Conservation (phyloP, 1,140 invertebrate genomes). For the Zaprionus gabonicus region DNA sequence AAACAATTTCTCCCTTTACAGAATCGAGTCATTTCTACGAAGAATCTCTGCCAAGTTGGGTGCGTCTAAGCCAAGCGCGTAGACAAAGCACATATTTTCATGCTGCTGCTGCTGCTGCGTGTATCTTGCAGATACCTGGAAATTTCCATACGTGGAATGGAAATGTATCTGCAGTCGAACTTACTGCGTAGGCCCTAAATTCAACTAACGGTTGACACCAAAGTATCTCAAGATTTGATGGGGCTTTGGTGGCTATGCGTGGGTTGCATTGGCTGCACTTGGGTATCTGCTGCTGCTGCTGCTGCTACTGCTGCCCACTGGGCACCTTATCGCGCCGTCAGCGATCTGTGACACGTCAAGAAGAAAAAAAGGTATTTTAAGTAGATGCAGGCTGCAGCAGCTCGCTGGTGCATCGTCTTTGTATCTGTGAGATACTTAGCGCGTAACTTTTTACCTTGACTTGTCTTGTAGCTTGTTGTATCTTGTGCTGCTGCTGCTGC, state of each 20-base stretch:
- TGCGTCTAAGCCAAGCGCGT: neutral
- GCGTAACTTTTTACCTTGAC: constrained; percentile 78
- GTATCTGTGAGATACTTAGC: constrained; percentile 53
- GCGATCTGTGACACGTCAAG: constrained; percentile 43
- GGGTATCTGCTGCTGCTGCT: neutral
- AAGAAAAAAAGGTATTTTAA: constrained; percentile 19
- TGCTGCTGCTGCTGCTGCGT: neutral
- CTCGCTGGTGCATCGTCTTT: constrained; percentile 25
- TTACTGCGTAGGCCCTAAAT: constrained; percentile 43
- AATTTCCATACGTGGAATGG: constrained; percentile 91
- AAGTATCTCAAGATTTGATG: constrained; percentile 29
- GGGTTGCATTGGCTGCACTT: constrained; percentile 8
- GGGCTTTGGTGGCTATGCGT: constrained; percentile 2
- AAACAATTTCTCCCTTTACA: neutral
- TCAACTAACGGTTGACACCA: constrained; percentile 44
- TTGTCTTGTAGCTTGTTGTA: constrained; percentile 48
- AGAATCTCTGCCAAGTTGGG: neutral
- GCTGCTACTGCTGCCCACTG: constrained; percentile 29
- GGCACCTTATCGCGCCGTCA: constrained; percentile 27
- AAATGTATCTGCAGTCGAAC: constrained; percentile 31
- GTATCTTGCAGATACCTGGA: constrained; percentile 34
- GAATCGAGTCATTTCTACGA: neutral
- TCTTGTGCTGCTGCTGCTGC: constrained; percentile 18
- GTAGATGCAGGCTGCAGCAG: constrained; percentile 42
- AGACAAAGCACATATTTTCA: neutral